Conservation (phyloP, 92 coral and sea anemone species). For the Heliopora coerulea region DNA sequence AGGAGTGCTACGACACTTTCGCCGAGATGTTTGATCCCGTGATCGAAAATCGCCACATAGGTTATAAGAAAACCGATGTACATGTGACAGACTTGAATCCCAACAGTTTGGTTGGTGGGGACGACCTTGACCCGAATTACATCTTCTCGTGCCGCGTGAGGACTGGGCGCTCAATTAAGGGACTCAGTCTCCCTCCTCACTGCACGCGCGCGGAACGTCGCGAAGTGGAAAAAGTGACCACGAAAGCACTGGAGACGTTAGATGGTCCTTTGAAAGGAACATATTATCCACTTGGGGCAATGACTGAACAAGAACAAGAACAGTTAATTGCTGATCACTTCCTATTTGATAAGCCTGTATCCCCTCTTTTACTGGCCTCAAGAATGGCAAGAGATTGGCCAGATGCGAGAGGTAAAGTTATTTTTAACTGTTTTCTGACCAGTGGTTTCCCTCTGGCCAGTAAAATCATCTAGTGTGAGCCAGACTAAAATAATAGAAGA, state of each 20-base stretch:
- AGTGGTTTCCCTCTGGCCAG: too few relatives aligned
- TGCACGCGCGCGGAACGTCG: slow-evolving; percentile 91
- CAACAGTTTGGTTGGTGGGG: slow-evolving; percentile 75
- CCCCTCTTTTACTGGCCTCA: slow-evolving; percentile 82
- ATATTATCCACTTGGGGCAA: slow-evolving; percentile 84
- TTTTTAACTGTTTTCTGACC: too few relatives aligned
- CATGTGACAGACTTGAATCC: slow-evolving; percentile 86
- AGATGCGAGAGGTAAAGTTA: slow-evolving; percentile 75
- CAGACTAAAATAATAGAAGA: too few relatives aligned
- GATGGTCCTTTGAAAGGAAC: slow-evolving; percentile 77
- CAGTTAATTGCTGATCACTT: slow-evolving; percentile 85
- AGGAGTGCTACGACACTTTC: slow-evolving; percentile 72
- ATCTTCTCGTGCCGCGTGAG: slow-evolving; percentile 85
- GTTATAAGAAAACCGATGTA: slow-evolving; percentile 83
- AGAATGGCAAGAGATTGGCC: slow-evolving; percentile 98
- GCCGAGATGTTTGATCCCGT: slow-evolving; percentile 82
- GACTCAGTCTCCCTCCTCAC: slow-evolving; percentile 71
- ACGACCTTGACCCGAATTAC: slow-evolving; percentile 82
- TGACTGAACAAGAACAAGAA: slow-evolving; percentile 84
- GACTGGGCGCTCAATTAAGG: slow-evolving; percentile 90
- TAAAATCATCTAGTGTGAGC: too few relatives aligned
- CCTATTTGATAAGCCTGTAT: slow-evolving; percentile 88
- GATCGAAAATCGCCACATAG: slow-evolving; percentile 80
- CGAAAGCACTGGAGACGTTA: slow-evolving; percentile 63
- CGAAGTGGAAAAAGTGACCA: slow-evolving; percentile 67